Percentiles rank a stretch among this genome's conserved stretches.
Evolutionary conservation across 1,140 invertebrate genomes (phyloP).

Genomic region (Stegodyphus mimosarum): DNA sequence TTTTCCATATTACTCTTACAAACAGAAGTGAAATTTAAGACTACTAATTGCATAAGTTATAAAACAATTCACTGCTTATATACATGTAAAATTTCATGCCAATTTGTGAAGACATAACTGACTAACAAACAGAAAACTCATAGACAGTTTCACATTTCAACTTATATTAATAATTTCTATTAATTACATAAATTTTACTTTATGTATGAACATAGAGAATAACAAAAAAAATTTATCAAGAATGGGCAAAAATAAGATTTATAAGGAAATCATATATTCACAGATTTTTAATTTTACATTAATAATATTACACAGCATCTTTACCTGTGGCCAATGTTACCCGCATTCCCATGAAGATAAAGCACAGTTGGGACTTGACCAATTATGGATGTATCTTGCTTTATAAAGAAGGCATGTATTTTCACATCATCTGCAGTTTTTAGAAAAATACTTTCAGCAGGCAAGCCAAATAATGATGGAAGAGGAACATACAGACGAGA

Average conservation of each 20-base stretch:
- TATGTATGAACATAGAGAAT: too few species aligned
- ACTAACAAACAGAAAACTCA: too few species aligned
- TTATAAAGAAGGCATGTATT: slow-evolving; percentile 88
- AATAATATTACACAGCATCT: slow-evolving; percentile 8
- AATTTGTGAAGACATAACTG: too few species aligned
- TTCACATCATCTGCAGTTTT: slow-evolving; percentile 80
- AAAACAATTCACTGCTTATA: too few species aligned
- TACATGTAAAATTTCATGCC: too few species aligned
- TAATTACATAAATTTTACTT: too few species aligned
- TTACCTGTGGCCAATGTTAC: slow-evolving; percentile 92
- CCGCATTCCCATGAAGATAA: slow-evolving; percentile 95
- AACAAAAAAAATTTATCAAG: neutral
- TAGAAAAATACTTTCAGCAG: slow-evolving; percentile 82
- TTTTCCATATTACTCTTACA: too few species aligned
- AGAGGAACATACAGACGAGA: slow-evolving; percentile 86
- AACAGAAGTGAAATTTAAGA: too few species aligned
- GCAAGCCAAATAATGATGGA: slow-evolving; percentile 84
- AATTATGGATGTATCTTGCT: slow-evolving; percentile 76
- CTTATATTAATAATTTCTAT: too few species aligned
- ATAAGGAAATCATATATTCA: neutral
- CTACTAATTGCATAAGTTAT: too few species aligned
- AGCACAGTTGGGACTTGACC: slow-evolving; percentile 81
- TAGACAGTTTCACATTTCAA: too few species aligned
- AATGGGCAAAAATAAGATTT: slow-evolving; percentile 10
- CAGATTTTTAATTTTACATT: neutral